Percentiles rank a stretch among this genome's conserved stretches.
Evolutionary conservation across 30 jellyfish, hydroid and myxozoan genomes (phyloP).

Genomic region (Rhopilema esculentum): DNA sequence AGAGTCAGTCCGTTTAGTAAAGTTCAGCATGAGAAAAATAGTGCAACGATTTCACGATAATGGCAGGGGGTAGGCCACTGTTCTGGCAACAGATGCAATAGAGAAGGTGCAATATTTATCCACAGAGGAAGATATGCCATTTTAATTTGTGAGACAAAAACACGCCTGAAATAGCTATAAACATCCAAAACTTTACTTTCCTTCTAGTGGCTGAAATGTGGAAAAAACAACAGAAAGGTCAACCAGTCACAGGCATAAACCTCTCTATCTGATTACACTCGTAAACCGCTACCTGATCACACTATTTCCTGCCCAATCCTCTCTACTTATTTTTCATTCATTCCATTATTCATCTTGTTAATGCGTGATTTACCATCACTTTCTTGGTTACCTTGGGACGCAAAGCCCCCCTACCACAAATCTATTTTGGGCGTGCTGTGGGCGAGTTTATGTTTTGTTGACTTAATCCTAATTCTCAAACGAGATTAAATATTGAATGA

Average conservation of each 20-base stretch:
- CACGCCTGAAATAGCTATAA: too few species aligned
- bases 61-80: too few species aligned
- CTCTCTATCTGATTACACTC: neutral
- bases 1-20: too few species aligned
- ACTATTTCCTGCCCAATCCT: neutral
- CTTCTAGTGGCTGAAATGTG: too few species aligned
- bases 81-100: too few species aligned
- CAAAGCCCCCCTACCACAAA: neutral
- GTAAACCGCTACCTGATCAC: neutral
- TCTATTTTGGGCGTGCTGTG: neutral
- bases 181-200: too few species aligned
- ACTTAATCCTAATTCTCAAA: neutral
- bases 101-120: too few species aligned
- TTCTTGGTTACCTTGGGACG: neutral
- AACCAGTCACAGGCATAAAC: neutral
- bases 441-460: neutral
- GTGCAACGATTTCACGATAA: too few species aligned
- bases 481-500: neutral
- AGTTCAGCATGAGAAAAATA: too few species aligned
- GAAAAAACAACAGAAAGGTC: neutral
- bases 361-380: neutral
- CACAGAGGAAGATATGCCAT: too few species aligned
- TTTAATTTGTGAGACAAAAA: too few species aligned
- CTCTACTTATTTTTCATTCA: neutral
- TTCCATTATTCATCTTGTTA: neutral